These are phyloP conservation scores for Coryphaenoides rupestris DNA, from an alignment of 2,113 vertebrate species.

Conservation along the genomic window DNA sequence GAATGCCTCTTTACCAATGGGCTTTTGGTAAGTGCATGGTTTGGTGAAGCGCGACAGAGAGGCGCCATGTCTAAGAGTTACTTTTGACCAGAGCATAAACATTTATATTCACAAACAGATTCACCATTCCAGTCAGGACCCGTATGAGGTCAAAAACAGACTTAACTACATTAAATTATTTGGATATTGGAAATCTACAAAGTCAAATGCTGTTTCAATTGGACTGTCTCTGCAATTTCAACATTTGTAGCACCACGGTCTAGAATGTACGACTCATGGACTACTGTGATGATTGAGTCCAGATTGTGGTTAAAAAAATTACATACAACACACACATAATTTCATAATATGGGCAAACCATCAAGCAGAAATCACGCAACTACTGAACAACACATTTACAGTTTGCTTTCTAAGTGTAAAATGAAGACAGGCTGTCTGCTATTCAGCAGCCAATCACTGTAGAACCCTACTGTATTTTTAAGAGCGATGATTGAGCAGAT, in stretches of 20 bases:
- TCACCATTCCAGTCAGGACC: constrained; percentile 13
- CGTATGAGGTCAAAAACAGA: background rate
- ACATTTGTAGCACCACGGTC: background rate
- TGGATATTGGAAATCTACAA: too few relatives aligned
- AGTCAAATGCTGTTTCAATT: too few relatives aligned
- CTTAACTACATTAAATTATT: too few relatives aligned
- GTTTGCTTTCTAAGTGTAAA: background rate
- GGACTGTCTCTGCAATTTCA: background rate
- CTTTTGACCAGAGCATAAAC: constrained; percentile 51
- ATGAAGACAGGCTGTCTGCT: constrained; percentile 6
- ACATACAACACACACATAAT: background rate
- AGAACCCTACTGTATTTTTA: constrained; percentile 20
- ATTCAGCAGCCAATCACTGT: background rate
- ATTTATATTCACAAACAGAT: constrained; percentile 32
- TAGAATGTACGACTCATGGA: background rate
- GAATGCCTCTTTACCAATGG: constrained; percentile 68
- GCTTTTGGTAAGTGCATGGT: constrained; percentile 74
- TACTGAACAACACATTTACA: background rate
- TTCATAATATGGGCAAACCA: background rate
- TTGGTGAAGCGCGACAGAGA: constrained; percentile 62
- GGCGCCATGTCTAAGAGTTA: constrained; percentile 54
- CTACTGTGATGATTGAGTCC: background rate
- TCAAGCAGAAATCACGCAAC: background rate
- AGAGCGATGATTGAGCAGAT: constrained; percentile 42
- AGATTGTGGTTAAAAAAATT: background rate